phyloP scores from a whole-genome alignment of 2,113 vertebrate species.

The Grus americana region DNA sequence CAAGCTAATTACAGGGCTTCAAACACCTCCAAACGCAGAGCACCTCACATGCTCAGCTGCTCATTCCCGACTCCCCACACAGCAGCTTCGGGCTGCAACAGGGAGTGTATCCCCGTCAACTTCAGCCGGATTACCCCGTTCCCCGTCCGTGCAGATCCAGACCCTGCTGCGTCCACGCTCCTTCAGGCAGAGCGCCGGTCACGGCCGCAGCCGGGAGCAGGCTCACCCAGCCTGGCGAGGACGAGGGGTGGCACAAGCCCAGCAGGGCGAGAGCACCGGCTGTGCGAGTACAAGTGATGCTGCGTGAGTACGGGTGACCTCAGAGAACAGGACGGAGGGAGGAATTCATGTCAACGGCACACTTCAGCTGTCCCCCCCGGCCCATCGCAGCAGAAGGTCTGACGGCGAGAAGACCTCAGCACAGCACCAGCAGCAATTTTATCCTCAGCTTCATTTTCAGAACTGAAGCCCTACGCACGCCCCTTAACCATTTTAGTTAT shows the following conservation, averaged over 20 bases:
- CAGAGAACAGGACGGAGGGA: not conserved
- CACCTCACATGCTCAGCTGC: not conserved
- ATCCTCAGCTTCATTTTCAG: not conserved
- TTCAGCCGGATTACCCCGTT: not conserved
- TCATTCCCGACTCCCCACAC: not conserved
- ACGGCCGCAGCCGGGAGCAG: not conserved
- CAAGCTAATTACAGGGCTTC: not conserved
- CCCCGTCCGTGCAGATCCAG: accelerated
- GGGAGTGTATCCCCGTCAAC: accelerated
- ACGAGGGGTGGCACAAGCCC: not conserved
- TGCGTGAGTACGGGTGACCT: accelerated
- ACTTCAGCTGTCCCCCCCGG: not conserved
- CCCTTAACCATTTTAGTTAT: not conserved
- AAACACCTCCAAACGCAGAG: not conserved
- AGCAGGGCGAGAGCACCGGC: not conserved
- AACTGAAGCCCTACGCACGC: accelerated
- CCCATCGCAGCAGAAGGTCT: not conserved
- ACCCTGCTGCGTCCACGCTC: not conserved
- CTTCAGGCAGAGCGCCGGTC: not conserved
- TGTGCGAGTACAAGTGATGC: not conserved
- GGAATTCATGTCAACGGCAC: not conserved
- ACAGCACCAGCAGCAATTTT: not conserved
- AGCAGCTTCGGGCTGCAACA: not conserved
- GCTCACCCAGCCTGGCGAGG: not conserved
- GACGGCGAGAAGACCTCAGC: not conserved